phyloP scores from a whole-genome alignment of 2,888 invertebrate genomes.

The Diarsia mendica region DNA sequence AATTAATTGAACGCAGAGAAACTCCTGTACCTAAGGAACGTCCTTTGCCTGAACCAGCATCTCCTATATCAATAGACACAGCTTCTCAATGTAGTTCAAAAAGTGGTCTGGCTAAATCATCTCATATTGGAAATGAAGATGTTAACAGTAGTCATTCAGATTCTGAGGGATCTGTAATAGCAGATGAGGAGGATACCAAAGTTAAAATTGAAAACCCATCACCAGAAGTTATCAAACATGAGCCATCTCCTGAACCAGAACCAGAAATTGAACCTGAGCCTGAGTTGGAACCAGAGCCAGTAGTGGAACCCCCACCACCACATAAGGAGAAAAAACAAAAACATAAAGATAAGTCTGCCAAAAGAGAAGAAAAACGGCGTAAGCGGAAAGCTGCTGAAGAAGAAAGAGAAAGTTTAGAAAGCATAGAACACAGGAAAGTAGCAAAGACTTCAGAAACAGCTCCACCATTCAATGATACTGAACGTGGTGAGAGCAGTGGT shows the following conservation, averaged over 20 bases:
- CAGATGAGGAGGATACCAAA: conserved; percentile 85
- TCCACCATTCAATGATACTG: conserved; percentile 79
- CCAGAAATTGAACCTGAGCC: conserved; percentile 76
- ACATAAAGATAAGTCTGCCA: conserved; percentile 89
- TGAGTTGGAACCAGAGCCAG: conserved; percentile 80
- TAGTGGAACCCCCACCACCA: conserved; percentile 80
- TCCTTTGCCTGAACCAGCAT: conserved; percentile 81
- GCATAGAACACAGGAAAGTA: conserved; percentile 85
- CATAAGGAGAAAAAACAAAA: conserved; percentile 86
- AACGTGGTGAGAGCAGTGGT: conserved; percentile 84
- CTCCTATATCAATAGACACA: conserved; percentile 88
- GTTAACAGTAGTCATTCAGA: conserved; percentile 86
- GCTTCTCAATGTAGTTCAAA: conserved; percentile 89
- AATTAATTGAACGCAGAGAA: conserved; percentile 85
- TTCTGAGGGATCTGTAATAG: conserved; percentile 85
- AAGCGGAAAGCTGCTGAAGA: conserved; percentile 92
- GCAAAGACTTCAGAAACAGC: conserved; percentile 82
- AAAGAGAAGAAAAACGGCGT: conserved; percentile 91
- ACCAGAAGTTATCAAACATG: conserved; percentile 76
- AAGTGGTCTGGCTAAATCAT: conserved; percentile 83
- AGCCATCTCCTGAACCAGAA: conserved; percentile 80
- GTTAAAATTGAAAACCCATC: conserved; percentile 81
- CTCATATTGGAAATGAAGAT: conserved; percentile 81
- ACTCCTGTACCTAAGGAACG: conserved; percentile 84
- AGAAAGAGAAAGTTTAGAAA: conserved; percentile 76